phyloP scores from a whole-genome alignment of 2,113 vertebrate species.

The Vulpes vulpes region DNA sequence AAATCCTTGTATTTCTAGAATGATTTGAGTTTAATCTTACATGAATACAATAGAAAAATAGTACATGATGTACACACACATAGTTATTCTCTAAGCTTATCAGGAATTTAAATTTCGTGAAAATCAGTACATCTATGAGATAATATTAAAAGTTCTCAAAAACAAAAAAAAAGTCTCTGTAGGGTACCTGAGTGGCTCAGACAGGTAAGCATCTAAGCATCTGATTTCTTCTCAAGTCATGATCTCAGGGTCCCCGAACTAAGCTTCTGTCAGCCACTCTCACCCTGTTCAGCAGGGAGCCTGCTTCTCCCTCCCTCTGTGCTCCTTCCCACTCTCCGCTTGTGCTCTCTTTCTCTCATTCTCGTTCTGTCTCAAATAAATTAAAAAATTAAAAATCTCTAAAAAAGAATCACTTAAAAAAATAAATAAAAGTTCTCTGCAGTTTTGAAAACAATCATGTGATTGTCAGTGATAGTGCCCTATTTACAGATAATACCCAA shows the following conservation, averaged over 20 bases:
- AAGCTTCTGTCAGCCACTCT: too few relatives aligned
- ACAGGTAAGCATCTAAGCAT: too few relatives aligned
- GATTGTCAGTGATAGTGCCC: not conserved
- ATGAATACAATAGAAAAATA: not conserved
- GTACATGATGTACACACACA: not conserved
- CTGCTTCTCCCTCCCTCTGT: too few relatives aligned
- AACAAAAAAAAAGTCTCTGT: not conserved
- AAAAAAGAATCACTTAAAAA: too few relatives aligned
- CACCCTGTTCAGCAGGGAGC: too few relatives aligned
- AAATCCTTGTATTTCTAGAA: not conserved
- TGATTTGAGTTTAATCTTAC: not conserved
- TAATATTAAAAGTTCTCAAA: not conserved
- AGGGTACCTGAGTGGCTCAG: too few relatives aligned
- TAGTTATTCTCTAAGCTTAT: not conserved
- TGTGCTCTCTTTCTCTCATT: too few relatives aligned
- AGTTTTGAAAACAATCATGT: not conserved
- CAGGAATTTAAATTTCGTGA: not conserved
- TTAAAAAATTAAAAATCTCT: too few relatives aligned
- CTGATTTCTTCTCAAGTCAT: too few relatives aligned
- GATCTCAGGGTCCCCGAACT: too few relatives aligned
- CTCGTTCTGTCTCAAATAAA: too few relatives aligned
- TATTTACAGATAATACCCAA: not conserved
- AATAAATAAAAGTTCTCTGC: not conserved
- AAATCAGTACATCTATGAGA: not conserved
- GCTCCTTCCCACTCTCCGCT: too few relatives aligned